Conservation (phyloP, 2,888 invertebrate species). For the Hydriomena furcata region DNA sequence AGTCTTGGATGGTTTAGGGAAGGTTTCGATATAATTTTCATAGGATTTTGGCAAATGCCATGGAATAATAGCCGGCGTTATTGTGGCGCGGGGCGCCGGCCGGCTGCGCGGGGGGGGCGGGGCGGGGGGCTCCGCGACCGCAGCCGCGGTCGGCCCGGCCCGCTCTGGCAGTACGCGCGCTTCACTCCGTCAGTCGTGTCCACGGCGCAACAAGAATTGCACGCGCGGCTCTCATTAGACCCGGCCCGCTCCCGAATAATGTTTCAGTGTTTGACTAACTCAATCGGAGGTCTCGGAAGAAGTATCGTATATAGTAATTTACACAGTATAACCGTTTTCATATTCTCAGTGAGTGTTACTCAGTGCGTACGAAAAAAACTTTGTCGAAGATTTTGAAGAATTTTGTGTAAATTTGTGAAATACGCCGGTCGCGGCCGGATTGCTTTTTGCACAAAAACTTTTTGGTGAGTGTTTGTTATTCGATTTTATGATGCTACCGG, state of each 20-base stretch:
- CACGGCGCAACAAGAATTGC: slow-evolving; percentile 76
- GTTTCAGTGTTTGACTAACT: slow-evolving; percentile 83
- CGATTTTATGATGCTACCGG: slow-evolving; percentile 29
- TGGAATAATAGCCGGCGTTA: slow-evolving; percentile 46
- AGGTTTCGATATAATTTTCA: slow-evolving; percentile 40
- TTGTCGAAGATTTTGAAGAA: slow-evolving; percentile 83
- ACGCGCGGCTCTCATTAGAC: slow-evolving; percentile 78
- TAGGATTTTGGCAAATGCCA: slow-evolving; percentile 73
- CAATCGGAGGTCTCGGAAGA: slow-evolving; percentile 82
- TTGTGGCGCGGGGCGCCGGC: slow-evolving; percentile 42
- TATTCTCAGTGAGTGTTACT: slow-evolving; percentile 83
- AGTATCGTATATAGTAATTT: slow-evolving; percentile 79
- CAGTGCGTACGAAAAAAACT: slow-evolving; percentile 84
- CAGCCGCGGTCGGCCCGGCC: slow-evolving; percentile 47
- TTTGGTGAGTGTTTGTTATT: slow-evolving; percentile 67
- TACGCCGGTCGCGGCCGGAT: slow-evolving; percentile 77
- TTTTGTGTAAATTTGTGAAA: slow-evolving; percentile 83
- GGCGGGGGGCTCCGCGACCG: slow-evolving; percentile 49
- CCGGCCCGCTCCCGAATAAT: slow-evolving; percentile 83
- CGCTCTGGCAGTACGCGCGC: slow-evolving; percentile 50
- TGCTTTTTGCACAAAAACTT: slow-evolving; percentile 77
- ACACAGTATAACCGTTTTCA: slow-evolving; percentile 80
- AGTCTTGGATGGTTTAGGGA: slow-evolving; percentile 14
- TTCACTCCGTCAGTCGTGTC: slow-evolving; percentile 67
- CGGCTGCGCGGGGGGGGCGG: slow-evolving; percentile 37